Base-by-base conservation (phyloP, 2,888 invertebrate species). In the Abrostola triplasia region DNA sequence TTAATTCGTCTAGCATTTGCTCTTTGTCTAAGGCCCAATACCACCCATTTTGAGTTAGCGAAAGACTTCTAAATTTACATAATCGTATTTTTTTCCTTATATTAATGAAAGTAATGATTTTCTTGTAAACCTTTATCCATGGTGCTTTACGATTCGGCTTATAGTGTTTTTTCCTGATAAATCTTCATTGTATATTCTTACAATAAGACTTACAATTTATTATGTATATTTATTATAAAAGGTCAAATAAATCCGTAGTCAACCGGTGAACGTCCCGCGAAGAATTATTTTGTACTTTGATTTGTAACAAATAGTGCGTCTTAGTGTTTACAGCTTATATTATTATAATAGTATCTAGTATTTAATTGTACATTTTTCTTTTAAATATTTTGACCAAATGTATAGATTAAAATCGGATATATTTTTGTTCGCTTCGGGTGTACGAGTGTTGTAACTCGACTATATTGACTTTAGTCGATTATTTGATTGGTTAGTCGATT, bases 381-480 rank as follows among this genome's bases (percentile, higher is more conserved):
- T 81, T 82, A 82, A 47, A 80, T 85, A 65, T 80, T 85, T 87
- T 79, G 87, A 90, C 89, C 89, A 90, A 89, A 89, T 89, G 85
- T 86, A 80, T 87, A 87, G 84, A 77, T 66, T 79, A 73, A 77
- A 70, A 69, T 69, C 64, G 69, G 67, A 77, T 80, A 64, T 77
- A 64, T 76, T 76, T 69, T 73, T 65, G 67, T 71, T 79, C 48
- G 67, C 67, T 67, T 76, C 67, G 49, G 68, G 54, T 77, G 70
- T 74, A 78, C 65, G 60, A 64, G 64, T 70, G 62, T 75, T 65
- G 64, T 63, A 64, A 73, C 62, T 76, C 70, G 79, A 76, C 69
- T 78, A 67, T 76, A 5, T 72, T 57, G 78, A 71, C 64, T 59
- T 77, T 64, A 64, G 75, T 74, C 67, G 51, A 59, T 62, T 73